Conservation (phyloP, 1,140 invertebrate species). For the Contarinia nasturtii region DNA sequence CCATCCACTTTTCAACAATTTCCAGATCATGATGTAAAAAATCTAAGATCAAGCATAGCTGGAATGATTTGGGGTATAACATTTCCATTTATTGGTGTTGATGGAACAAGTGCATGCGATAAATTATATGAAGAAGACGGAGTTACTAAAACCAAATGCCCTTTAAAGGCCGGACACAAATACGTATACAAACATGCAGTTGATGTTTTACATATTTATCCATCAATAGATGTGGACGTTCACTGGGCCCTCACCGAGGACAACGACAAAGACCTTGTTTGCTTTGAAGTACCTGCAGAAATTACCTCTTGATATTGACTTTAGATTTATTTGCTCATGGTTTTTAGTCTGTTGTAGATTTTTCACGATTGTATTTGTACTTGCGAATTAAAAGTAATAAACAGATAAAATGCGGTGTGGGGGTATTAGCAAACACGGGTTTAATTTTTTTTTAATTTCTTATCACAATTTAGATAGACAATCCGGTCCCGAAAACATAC, state of each 20-base stretch:
- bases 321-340: too few relatives aligned
- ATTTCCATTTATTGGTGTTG: constrained; percentile 54
- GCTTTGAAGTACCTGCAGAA: constrained; percentile 45
- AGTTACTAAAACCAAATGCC: constrained; percentile 35
- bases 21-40: constrained; percentile 25
- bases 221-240: constrained; percentile 35
- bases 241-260: constrained; percentile 35
- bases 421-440: too few relatives aligned
- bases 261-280: constrained; percentile 28
- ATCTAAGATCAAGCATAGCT: constrained; percentile 30
- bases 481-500: too few relatives aligned
- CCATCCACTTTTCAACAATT: too few relatives aligned
- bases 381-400: too few relatives aligned
- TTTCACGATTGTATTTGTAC: too few relatives aligned
- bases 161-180: constrained; percentile 37
- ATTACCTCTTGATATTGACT: constrained; percentile 22
- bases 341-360: too few relatives aligned
- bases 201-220: constrained; percentile 42
- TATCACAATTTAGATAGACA: too few relatives aligned
- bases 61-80: constrained; percentile 36
- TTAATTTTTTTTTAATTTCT: too few relatives aligned
- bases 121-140: constrained; percentile 35
- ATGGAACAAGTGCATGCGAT: constrained; percentile 43
- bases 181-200: constrained; percentile 53
- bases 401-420: too few relatives aligned